Percentiles rank a stretch among this genome's conserved stretches.
These are phyloP conservation scores for Axis porcinus DNA, from an alignment of 2,113 vertebrate genomes.

Conservation along the genomic window DNA sequence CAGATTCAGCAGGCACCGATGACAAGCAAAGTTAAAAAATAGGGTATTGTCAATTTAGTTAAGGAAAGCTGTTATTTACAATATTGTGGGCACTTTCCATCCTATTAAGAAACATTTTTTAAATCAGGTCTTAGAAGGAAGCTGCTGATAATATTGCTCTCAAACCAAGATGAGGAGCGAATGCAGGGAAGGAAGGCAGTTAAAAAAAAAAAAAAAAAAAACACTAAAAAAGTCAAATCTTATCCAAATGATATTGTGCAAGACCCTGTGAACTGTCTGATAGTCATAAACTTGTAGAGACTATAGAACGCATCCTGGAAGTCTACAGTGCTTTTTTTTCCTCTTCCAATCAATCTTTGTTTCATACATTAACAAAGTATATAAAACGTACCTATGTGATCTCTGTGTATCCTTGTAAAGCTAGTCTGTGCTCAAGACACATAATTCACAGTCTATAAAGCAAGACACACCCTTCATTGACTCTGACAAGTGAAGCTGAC, in stretches of 20 bases:
- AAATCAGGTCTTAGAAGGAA: neutral
- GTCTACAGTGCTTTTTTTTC: neutral
- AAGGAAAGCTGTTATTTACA: constrained; percentile 4
- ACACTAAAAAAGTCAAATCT: neutral
- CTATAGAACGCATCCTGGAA: neutral
- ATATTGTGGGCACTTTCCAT: neutral
- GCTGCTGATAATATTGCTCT: constrained; percentile 1
- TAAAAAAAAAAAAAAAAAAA: neutral
- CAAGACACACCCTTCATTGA: constrained; percentile 41
- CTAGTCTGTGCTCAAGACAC: neutral
- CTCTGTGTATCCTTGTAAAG: constrained; percentile 20
- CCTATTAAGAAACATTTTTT: neutral
- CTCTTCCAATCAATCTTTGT: neutral
- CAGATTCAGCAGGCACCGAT: neutral
- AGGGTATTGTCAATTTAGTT: neutral
- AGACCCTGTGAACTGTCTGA: neutral
- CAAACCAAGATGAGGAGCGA: neutral
- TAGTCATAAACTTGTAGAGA: neutral
- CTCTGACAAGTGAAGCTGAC: constrained; percentile 19
- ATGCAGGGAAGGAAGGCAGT: neutral
- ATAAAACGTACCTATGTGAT: neutral
- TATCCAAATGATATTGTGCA: neutral
- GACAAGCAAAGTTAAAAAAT: neutral
- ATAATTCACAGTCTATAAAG: constrained; percentile 24
- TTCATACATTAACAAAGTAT: constrained; percentile 10